Percentiles rank a stretch among this genome's conserved stretches.
These are phyloP conservation scores for Sipha maydis DNA, from an alignment of 2,888 invertebrate species.

Conservation along the genomic window DNA sequence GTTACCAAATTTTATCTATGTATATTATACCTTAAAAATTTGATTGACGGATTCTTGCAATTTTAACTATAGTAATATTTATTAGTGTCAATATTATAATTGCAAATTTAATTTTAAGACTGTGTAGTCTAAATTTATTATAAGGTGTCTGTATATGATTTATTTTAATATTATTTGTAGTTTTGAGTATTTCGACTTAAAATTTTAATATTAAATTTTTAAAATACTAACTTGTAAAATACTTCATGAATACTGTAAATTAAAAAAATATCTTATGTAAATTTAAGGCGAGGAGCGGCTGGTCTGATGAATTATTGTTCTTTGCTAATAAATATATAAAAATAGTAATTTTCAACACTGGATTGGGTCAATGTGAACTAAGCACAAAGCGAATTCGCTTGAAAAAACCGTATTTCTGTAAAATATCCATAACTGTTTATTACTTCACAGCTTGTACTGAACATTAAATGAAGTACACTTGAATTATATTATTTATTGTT, in stretches of 20 bases:
- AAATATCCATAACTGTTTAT: background rate
- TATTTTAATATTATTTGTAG: background rate
- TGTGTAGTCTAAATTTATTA: too few relatives aligned
- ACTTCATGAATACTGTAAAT: background rate
- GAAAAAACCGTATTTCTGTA: background rate
- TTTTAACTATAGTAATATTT: too few relatives aligned
- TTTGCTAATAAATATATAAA: background rate
- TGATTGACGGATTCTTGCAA: too few relatives aligned
- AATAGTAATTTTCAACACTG: background rate
- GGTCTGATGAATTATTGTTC: background rate
- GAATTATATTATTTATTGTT: too few relatives aligned
- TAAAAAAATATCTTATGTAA: background rate
- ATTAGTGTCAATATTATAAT: too few relatives aligned
- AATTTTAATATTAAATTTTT: background rate
- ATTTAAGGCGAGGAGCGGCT: background rate
- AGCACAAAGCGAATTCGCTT: background rate
- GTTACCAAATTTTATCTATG: too few relatives aligned
- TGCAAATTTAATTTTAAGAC: too few relatives aligned
- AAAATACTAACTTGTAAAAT: background rate
- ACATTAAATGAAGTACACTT: too few relatives aligned
- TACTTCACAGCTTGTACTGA: background rate
- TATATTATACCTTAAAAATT: too few relatives aligned
- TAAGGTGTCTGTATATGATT: too few relatives aligned
- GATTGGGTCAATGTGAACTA: background rate
- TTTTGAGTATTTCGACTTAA: background rate